These are phyloP conservation scores for Carpatolechia fugitivella DNA, from an alignment of 2,888 invertebrate species.

Conservation along the genomic window DNA sequence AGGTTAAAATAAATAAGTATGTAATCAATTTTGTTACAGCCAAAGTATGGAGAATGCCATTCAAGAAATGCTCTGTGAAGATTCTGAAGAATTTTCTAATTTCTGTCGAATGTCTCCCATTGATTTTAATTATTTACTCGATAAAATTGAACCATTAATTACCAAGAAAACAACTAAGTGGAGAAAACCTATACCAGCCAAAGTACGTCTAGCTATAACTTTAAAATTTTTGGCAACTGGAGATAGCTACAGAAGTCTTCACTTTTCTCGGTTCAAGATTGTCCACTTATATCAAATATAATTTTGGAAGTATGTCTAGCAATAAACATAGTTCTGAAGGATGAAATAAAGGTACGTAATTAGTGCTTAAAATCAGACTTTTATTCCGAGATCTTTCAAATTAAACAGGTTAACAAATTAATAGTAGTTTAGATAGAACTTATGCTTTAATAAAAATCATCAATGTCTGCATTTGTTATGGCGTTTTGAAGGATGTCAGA, in stretches of 20 bases:
- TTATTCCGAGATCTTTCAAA: too few relatives aligned
- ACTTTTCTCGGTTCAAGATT: constrained; percentile 21
- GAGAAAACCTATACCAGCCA: constrained; percentile 14
- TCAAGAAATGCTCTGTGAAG: neutral
- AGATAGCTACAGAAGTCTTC: constrained; percentile 17
- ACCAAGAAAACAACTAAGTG: constrained; percentile 15
- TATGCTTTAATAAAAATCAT: too few relatives aligned
- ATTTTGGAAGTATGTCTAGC: constrained; percentile 18
- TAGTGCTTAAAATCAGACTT: neutral
- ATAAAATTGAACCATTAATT: constrained; percentile 9
- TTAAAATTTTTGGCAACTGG: constrained; percentile 18
- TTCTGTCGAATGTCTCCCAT: constrained; percentile 7
- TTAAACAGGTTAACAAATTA: too few relatives aligned
- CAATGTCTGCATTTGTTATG: too few relatives aligned
- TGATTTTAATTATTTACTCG: constrained; percentile 19
- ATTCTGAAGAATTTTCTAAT: neutral
- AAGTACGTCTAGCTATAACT: constrained; percentile 15
- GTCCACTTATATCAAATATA: constrained; percentile 17
- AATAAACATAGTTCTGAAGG: constrained; percentile 7
- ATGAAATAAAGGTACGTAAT: constrained; percentile 12
- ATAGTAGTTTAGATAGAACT: too few relatives aligned
- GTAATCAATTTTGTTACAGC: neutral
- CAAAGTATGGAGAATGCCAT: neutral
- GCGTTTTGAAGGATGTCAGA: too few relatives aligned
- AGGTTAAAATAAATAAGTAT: neutral